A percentile compares a stretch with the other conserved stretches of the same genome.
Conservation (phyloP, 2,797 vertebrate genomes). For the Cossypha heuglini region DNA sequence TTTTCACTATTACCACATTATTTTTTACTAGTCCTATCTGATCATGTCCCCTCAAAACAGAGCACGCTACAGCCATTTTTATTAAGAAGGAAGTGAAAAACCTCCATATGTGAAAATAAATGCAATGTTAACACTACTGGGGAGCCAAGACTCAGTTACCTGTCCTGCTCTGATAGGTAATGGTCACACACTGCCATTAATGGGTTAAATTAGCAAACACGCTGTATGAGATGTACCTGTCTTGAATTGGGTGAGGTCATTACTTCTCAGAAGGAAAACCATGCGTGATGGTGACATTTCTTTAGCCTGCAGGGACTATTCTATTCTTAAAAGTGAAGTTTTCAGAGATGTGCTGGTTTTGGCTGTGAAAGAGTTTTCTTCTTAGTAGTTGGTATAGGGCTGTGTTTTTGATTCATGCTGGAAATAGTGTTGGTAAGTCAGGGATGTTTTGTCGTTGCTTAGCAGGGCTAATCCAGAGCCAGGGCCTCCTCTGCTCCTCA, state of each 20-base stretch:
- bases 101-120: not conserved
- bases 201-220: not conserved
- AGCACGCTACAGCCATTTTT: not conserved
- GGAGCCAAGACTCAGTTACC: not conserved
- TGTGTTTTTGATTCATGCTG: not conserved
- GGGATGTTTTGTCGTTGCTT: not conserved
- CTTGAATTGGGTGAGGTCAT: not conserved
- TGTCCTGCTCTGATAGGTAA: not conserved
- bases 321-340: constrained; percentile 14
- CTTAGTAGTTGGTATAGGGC: not conserved
- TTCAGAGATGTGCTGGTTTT: not conserved
- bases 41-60: not conserved
- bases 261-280: not conserved
- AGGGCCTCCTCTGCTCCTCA: not conserved
- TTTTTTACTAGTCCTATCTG: not conserved
- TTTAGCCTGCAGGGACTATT: not conserved
- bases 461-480: too few relatives aligned
- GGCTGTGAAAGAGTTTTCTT: not conserved
- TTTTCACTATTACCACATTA: not conserved
- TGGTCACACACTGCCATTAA: not conserved
- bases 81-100: not conserved
- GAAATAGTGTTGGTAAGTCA: not conserved
- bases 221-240: not conserved
- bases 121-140: not conserved
- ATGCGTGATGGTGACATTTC: not conserved